Conservation (phyloP, 2,797 vertebrate species). For the Poecilia picta region DNA sequence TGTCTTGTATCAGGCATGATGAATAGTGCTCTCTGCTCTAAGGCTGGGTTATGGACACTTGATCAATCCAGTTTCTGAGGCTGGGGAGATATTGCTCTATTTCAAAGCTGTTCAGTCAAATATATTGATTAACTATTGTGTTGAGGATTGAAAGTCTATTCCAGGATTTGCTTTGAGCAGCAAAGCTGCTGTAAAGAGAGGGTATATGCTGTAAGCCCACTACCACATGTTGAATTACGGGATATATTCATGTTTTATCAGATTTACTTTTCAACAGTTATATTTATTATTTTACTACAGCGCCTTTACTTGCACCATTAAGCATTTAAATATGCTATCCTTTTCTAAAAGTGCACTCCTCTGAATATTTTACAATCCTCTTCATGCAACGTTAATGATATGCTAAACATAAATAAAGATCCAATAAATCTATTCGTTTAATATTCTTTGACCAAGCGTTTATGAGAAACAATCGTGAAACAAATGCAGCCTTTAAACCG, state of each 20-base stretch:
- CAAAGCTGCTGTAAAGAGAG: constrained; percentile 25
- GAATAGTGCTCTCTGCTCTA: constrained; percentile 76
- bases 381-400: constrained; percentile 5
- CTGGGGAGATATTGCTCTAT: constrained; percentile 73
- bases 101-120: constrained; percentile 71
- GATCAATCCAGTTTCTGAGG: constrained; percentile 73
- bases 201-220: constrained; percentile 12
- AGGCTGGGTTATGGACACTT: constrained; percentile 69
- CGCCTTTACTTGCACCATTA: constrained; percentile 12
- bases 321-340: constrained; percentile 31
- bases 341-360: constrained; percentile 31
- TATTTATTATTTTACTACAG: constrained; percentile 18
- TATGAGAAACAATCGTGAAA: background rate
- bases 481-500: background rate
- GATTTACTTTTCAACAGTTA: constrained; percentile 22
- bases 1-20: constrained; percentile 77
- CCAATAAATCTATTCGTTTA: constrained; percentile 10
- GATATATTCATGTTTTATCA: constrained; percentile 36
- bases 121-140: constrained; percentile 76
- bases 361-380: constrained; percentile 22
- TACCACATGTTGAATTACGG: constrained; percentile 18
- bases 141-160: constrained; percentile 69
- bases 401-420: background rate
- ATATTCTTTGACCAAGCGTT: constrained; percentile 4
- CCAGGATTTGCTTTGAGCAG: constrained; percentile 40